Base-by-base conservation (phyloP, 1,140 invertebrate genomes). In the Brachionus paranguensis region DNA sequence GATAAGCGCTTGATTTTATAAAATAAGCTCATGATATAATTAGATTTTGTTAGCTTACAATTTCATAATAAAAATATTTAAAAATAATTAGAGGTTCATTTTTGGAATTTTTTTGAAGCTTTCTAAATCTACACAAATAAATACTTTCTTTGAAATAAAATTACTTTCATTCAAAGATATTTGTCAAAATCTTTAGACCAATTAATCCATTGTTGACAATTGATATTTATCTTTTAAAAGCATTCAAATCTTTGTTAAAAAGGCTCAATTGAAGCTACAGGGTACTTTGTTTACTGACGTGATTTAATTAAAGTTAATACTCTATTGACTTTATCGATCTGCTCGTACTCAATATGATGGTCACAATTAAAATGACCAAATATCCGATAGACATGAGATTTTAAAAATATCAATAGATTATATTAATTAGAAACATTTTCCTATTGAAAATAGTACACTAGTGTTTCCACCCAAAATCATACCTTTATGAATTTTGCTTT, bases 301-400 rank as follows among this genome's bases (percentile, higher is more conserved):
- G 17, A 41, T 72, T 43, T 20, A 20, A 37, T 72, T 43, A 72
- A 72, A 37, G 33, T 43, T 41, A 20, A 20, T 20, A 41, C 17
- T 72, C 24, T 72, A 41, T 72, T 72, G 65, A 68, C 45, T 29
- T 72, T 72, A 72, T 72, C 37, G 68, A 72, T 72, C 43, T 41
- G 53, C 2, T 24, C 20, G 17, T 60, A 60, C 53, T 60, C 53
- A 60, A 60, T 20, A 60, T 60, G 53, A 60, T 60, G 53, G 53
- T 20, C 53, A 20, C 17, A 17, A 60, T 60, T 60, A 17, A 60
- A 60, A 60, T 17, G n/a, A 60, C 53, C 53, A 72, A 72, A 72
- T 72, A 72, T 72, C 68, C 68, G 33, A 72, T 45, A 72, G 68
- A 72, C 68, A 72, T 72, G 68, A 72, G 68, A 45, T 72, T 72